phyloP scores from a whole-genome alignment of 2,888 invertebrate genomes.

The Uloborus plumipes region DNA sequence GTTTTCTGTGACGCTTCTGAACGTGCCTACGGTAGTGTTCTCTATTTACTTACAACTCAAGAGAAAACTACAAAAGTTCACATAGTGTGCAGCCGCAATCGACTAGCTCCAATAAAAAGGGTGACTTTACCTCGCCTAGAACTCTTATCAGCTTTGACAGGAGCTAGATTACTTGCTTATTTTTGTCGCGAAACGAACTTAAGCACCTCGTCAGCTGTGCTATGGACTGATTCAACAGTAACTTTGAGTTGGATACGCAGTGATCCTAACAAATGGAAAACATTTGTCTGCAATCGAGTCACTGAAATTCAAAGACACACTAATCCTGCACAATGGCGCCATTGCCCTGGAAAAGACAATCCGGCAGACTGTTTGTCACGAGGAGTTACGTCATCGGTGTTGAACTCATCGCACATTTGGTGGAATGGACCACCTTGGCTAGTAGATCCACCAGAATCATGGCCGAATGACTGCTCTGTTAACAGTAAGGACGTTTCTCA shows the following conservation, averaged over 20 bases:
- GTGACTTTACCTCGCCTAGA: slow-evolving; percentile 66
- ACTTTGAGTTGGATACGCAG: slow-evolving; percentile 66
- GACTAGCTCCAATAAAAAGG: too few relatives aligned
- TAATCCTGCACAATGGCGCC: slow-evolving; percentile 62
- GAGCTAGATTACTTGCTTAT: slow-evolving; percentile 7
- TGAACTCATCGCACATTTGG: slow-evolving; percentile 57
- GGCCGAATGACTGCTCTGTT: neutral
- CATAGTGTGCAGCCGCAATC: slow-evolving; percentile 22
- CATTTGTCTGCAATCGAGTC: slow-evolving; percentile 67
- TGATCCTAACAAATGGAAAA: slow-evolving; percentile 52
- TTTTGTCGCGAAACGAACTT: slow-evolving; percentile 12
- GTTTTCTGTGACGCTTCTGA: slow-evolving; percentile 67
- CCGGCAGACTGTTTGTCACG: slow-evolving; percentile 68
- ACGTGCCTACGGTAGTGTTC: slow-evolving; percentile 64
- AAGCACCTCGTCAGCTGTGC: neutral
- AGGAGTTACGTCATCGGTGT: slow-evolving; percentile 61
- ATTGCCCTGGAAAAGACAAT: slow-evolving; percentile 67
- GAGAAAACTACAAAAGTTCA: too few relatives aligned
- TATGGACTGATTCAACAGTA: slow-evolving; percentile 66
- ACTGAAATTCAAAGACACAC: slow-evolving; percentile 65
- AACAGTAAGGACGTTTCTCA: too few relatives aligned
- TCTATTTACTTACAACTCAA: slow-evolving; percentile 60
- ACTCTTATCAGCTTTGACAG: slow-evolving; percentile 59
- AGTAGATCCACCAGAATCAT: neutral
- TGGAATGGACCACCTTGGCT: slow-evolving; percentile 67